phyloP scores from a whole-genome alignment of 2,113 vertebrate genomes.

The Tetrax tetrax region DNA sequence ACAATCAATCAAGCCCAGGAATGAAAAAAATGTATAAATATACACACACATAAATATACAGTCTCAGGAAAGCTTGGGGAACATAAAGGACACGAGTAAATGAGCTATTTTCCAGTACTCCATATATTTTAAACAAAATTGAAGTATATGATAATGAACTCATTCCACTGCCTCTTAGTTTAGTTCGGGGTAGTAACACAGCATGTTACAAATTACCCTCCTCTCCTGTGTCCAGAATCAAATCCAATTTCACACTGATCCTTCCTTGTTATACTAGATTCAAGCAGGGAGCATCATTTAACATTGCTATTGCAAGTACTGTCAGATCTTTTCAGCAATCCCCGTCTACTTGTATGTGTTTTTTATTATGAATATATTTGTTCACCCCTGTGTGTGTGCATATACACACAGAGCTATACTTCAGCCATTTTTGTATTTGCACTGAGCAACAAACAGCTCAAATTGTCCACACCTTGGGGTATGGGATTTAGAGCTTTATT shows the following conservation, averaged over 20 bases:
- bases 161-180: not conserved
- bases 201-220: not conserved
- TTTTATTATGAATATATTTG: not conserved
- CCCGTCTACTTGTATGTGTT: not conserved
- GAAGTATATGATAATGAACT: not conserved
- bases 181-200: not conserved
- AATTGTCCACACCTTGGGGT: not conserved
- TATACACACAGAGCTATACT: not conserved
- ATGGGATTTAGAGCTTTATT: slow-evolving; percentile 9
- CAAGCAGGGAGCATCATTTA: not conserved
- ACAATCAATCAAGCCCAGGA: not conserved
- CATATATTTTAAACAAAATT: not conserved
- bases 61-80: not conserved
- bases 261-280: not conserved
- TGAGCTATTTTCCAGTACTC: not conserved
- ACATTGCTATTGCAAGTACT: not conserved
- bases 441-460: not conserved
- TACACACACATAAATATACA: not conserved
- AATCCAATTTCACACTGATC: not conserved
- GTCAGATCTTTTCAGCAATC: not conserved
- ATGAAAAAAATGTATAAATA: not conserved
- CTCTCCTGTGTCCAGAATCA: not conserved
- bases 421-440: not conserved
- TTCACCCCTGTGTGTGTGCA: not conserved
- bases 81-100: not conserved